Conservation (phyloP, 2,888 invertebrate species). For the Noctua comes region DNA sequence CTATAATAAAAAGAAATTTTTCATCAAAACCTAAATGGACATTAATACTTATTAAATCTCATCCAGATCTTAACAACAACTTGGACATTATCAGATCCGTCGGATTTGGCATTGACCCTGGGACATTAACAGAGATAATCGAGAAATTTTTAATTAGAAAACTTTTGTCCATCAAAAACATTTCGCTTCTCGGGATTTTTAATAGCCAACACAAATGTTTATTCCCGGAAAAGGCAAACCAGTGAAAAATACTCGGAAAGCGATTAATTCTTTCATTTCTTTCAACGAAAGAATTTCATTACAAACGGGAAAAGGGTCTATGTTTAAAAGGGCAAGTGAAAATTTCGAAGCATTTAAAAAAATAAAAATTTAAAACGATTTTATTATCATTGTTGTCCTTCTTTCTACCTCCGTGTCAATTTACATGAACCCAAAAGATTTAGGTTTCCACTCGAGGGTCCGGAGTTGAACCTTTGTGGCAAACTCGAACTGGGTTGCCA, state of each 20-base stretch:
- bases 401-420: constrained; percentile 12
- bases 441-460: neutral
- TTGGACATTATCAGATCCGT: neutral
- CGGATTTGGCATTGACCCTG: neutral
- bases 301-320: constrained; percentile 57
- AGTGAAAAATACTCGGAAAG: constrained; percentile 53
- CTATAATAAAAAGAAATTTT: neutral
- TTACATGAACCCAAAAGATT: constrained; percentile 29
- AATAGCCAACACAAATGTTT: constrained; percentile 48
- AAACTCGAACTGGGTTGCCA: constrained; percentile 7
- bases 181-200: constrained; percentile 38
- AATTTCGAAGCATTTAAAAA: constrained; percentile 38
- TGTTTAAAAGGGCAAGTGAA: constrained; percentile 55
- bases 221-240: constrained; percentile 35
- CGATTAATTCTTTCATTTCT: constrained; percentile 72
- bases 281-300: constrained; percentile 72
- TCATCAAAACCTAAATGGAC: neutral
- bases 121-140: constrained; percentile 18
- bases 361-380: constrained; percentile 23
- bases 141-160: constrained; percentile 41
- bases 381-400: constrained; percentile 40
- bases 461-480: constrained; percentile 2
- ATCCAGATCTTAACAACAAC: neutral
- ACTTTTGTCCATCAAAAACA: constrained; percentile 45
- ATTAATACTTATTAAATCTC: neutral